Evolutionary conservation across 2,888 invertebrate genomes (phyloP), one percentile per base, ranked within the genome.

Genomic region (Teleogryllus oceanicus): DNA sequence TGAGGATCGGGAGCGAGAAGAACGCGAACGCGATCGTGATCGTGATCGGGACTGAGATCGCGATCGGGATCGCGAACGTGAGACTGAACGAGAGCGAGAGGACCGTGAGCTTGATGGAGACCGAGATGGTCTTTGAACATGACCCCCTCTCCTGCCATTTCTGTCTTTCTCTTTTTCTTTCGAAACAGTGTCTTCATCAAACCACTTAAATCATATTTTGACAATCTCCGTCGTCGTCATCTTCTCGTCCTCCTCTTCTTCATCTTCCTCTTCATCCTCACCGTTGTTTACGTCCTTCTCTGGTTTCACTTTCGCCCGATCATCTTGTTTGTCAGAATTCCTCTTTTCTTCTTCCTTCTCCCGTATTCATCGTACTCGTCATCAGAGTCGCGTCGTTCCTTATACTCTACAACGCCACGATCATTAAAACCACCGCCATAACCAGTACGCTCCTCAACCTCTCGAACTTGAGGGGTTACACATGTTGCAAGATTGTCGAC

Each of bases 381-480:
- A 85, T 97, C 97, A 13, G 92, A 92, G 76, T 94, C 93, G 79
- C 92, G 92, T 78, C 96, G 90, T 85, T 96, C 93, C 84, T 96
- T 95, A 86, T 99, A 99, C 86, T 99, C 99, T 2, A 99, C 98
- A 10, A 95, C 92, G 78, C 97, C 98, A 81, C 98, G 91, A 86
- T 99, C 98, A 89, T 98, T 98, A 87, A 97, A 98, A 50, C 96
- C 96, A 79, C 96, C 96, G 74, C 96, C 96, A 84, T 95, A 95
- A 18, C 93, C 94, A 24, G 92, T 91, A 82, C 95, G 90, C 82
- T 93, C 93, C 87, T 95, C 95, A 78, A 89, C 87, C 90, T 94
- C 80, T 96, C 96, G 87, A 96, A 96, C 88, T 98, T 98, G 99
- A 98, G 5, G 98, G 96, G 89, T 98, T 99, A 88, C 99, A 99